Base-by-base conservation (phyloP, 2,888 invertebrate genomes). In the Plebejus melissa region DNA sequence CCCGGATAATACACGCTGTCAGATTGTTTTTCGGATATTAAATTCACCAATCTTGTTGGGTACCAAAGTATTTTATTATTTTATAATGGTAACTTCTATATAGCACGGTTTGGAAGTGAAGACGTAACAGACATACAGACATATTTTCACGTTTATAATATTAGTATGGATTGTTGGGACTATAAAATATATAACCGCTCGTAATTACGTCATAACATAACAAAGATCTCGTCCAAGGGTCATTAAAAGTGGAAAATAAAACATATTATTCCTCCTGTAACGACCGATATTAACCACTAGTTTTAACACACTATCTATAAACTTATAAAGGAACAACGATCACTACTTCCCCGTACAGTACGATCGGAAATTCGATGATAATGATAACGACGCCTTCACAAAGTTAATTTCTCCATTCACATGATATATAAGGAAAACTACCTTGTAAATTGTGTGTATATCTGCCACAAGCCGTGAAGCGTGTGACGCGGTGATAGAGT, bases 391-490 rank as follows among this genome's bases (percentile, higher is more conserved):
- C 5, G 65, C 32, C 16, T 65, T 65, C 65, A 32, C 65, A 65
- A 65, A 36, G 32, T 36, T 36, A 65, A 11, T 65, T 60, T 65
- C 32, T 36, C 65, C 32, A 65, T 65, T 65, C 65, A 65, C 13
- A 65, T 32, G 46, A 46, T 16, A 54, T 28, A 46, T 72, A 46
- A 72, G 50, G 72, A 72, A 72, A 72, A 50, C 72, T 72, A 50
- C 22, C 46, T 32, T 46, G 28, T 72, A 50, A 46, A 65, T 65
- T 65, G 46, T 71, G 41, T 71, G 28, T 71, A 28, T 54, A 72
- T 71, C 71, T 72, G 54, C 54, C 72, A 71, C 71, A 71, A 71
- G 72, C 54, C 72, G 50, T 54, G 32, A 32, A 72, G 72, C 72
- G 72, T 71, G 46, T 13, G 72, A 50, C 72, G 32, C 65, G 32